Percentiles rank a stretch among this genome's conserved stretches.
phyloP scores from a whole-genome alignment of 2,888 invertebrate species.

The Eretmocerus hayati region DNA sequence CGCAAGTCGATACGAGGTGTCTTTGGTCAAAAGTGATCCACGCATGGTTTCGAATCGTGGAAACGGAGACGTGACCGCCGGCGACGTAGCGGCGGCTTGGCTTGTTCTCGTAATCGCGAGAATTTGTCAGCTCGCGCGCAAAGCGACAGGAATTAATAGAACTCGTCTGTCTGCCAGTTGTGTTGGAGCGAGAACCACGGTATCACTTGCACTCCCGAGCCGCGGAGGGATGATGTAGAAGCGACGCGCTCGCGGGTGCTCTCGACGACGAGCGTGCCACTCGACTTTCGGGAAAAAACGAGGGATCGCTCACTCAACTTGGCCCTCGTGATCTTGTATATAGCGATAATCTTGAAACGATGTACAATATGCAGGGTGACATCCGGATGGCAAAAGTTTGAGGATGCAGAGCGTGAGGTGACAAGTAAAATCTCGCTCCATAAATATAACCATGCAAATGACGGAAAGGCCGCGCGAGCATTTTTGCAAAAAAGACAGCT shows the following conservation, averaged over 20 bases:
- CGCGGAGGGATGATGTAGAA: slow-evolving; percentile 1
- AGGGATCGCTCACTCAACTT: background rate
- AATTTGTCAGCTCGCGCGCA: slow-evolving; percentile 4
- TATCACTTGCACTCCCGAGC: background rate
- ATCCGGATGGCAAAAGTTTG: no score
- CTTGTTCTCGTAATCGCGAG: slow-evolving; percentile 4
- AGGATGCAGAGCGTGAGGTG: no score
- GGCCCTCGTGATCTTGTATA: no score
- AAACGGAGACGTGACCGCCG: background rate
- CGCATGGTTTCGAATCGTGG: background rate
- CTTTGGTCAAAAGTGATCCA: no score
- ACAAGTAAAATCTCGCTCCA: no score
- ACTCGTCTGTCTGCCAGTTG: background rate
- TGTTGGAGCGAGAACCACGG: background rate
- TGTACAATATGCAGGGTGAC: no score
- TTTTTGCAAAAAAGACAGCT: background rate
- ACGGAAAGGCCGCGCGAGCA: background rate
- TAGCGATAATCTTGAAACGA: no score
- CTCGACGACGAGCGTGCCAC: no score
- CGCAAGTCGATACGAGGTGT: no score
- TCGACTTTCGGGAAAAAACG: no score
- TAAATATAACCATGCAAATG: no score
- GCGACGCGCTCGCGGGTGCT: slow-evolving; percentile 7
- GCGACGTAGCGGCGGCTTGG: background rate
- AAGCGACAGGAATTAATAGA: slow-evolving; percentile 4